These are phyloP conservation scores for Andricus curvator DNA, from an alignment of 2,888 invertebrate genomes.

Conservation along the genomic window DNA sequence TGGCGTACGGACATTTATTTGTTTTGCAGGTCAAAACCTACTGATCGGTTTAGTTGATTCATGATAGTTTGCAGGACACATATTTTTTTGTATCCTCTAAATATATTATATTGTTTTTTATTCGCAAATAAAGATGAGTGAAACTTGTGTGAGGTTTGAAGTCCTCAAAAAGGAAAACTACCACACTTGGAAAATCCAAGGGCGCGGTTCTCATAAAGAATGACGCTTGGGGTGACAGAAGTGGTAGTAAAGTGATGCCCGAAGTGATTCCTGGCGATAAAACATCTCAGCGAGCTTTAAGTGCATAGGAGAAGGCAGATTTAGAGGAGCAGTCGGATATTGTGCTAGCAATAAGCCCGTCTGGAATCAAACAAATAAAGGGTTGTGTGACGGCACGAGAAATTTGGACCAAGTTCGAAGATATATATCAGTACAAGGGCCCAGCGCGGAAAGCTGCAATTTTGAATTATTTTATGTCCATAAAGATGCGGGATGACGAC, in stretches of 20 bases:
- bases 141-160: neutral
- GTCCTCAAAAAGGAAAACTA: neutral
- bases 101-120: no score
- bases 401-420: slow-evolving; percentile 42
- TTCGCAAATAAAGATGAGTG: neutral
- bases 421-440: slow-evolving; percentile 44
- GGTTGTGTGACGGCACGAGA: slow-evolving; percentile 43
- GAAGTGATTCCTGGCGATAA: no score
- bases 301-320: neutral
- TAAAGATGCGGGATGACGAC: slow-evolving; percentile 26
- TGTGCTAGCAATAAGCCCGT: slow-evolving; percentile 26
- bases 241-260: no score
- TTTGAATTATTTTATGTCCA: slow-evolving; percentile 41
- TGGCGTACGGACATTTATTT: no score
- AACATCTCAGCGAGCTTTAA: no score
- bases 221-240: neutral
- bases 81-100: no score
- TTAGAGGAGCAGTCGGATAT: slow-evolving; percentile 32
- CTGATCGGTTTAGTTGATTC: no score
- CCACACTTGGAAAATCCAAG: neutral
- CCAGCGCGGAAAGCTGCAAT: slow-evolving; percentile 36
- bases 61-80: no score
- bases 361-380: slow-evolving; percentile 40
- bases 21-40: no score
- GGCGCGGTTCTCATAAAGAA: neutral